phyloP scores from a whole-genome alignment of 2,888 invertebrate species.

The Tenthredo livida region DNA sequence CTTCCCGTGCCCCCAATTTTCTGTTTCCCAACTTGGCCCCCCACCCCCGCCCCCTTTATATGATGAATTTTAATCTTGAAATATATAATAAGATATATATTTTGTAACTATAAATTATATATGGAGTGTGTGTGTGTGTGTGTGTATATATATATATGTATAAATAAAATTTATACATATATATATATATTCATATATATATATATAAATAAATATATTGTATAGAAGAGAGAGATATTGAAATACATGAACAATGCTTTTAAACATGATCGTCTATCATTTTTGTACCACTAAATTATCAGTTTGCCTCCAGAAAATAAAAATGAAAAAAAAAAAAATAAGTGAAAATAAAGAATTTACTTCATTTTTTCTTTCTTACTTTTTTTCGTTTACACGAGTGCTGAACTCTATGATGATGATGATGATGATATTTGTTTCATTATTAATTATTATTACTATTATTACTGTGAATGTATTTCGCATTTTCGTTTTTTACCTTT shows the following conservation, averaged over 20 bases:
- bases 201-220: constrained; percentile 74
- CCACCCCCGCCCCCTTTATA: constrained; percentile 59
- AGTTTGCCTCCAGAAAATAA: constrained; percentile 60
- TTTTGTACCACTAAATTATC: constrained; percentile 75
- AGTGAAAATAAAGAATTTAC: constrained; percentile 15
- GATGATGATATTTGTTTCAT: not conserved
- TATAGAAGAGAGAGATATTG: constrained; percentile 78
- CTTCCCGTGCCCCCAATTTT: not conserved
- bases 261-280: constrained; percentile 77
- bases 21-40: constrained; percentile 18
- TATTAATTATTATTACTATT: not conserved
- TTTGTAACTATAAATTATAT: constrained; percentile 77
- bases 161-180: constrained; percentile 76
- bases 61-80: constrained; percentile 70
- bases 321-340: constrained; percentile 10
- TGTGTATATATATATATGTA: constrained; percentile 66
- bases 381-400: constrained; percentile 25
- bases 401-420: not conserved
- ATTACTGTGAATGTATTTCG: constrained; percentile 19
- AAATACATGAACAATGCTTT: constrained; percentile 78
- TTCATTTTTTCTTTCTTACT: constrained; percentile 27
- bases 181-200: constrained; percentile 73
- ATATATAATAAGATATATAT: constrained; percentile 70
- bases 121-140: constrained; percentile 75
- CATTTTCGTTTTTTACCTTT: constrained; percentile 34